A percentile compares a stretch with the other conserved stretches of the same genome.
phyloP scores from a whole-genome alignment of 2,888 invertebrate species.

The Rapana venosa region DNA sequence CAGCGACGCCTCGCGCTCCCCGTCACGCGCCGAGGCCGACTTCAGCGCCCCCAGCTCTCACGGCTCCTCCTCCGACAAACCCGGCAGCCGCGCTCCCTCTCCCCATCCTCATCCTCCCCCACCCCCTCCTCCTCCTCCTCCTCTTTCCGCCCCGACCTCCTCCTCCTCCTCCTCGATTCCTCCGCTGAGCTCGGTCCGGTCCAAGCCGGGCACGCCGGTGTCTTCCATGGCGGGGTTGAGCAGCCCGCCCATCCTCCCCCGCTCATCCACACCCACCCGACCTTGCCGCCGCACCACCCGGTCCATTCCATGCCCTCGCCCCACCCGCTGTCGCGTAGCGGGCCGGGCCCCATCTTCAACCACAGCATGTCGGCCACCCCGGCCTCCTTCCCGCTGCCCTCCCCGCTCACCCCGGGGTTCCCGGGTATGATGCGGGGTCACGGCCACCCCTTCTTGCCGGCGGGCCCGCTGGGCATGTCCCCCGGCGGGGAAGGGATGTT shows the following conservation, averaged over 20 bases:
- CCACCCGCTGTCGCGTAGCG: constrained; percentile 49
- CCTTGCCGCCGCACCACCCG: constrained; percentile 44
- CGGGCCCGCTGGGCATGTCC: constrained; percentile 45
- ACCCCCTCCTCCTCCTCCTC: neutral
- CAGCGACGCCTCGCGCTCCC: neutral
- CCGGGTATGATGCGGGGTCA: constrained; percentile 51
- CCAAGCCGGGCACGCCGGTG: constrained; percentile 45
- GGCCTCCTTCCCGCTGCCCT: constrained; percentile 52
- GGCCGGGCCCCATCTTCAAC: constrained; percentile 38
- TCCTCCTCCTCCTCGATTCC: neutral
- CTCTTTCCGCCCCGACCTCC: neutral
- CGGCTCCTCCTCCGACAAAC: constrained; percentile 1
- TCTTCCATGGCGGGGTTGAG: constrained; percentile 37
- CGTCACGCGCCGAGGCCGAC: constrained; percentile 19
- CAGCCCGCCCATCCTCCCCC: constrained; percentile 37
- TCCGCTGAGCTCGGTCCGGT: neutral
- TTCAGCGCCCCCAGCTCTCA: constrained; percentile 14
- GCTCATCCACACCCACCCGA: constrained; percentile 23
- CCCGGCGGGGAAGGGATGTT: constrained; percentile 53
- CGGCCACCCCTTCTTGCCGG: constrained; percentile 48
- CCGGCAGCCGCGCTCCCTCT: constrained; percentile 31
- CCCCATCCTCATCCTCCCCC: constrained; percentile 6
- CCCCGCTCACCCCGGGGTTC: constrained; percentile 48
- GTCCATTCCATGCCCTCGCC: constrained; percentile 55
- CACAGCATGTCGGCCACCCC: constrained; percentile 50